Percentiles rank a stretch among this genome's conserved stretches.
phyloP scores from a whole-genome alignment of 2,888 invertebrate genomes.

The Epinotia bilunana region DNA sequence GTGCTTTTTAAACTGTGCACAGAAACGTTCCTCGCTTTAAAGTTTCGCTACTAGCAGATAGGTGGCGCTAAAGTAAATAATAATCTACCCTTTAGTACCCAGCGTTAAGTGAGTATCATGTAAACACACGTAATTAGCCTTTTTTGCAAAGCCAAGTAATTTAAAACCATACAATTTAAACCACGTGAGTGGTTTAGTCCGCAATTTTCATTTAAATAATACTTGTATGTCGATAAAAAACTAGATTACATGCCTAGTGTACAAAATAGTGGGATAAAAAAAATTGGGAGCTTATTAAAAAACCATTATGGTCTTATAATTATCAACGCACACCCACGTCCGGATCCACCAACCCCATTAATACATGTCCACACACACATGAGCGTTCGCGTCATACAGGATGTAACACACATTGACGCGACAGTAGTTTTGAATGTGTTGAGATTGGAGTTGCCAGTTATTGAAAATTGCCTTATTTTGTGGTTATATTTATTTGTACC shows the following conservation, averaged over 20 bases:
- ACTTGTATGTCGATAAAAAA: constrained; percentile 50
- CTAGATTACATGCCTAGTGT: constrained; percentile 41
- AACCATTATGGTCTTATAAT: constrained; percentile 80
- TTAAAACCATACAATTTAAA: constrained; percentile 34
- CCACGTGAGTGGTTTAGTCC: constrained; percentile 27
- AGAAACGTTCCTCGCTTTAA: constrained; percentile 35
- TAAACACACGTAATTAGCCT: constrained; percentile 30
- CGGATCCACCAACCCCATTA: constrained; percentile 76
- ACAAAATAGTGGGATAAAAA: constrained; percentile 52
- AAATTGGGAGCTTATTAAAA: constrained; percentile 78
- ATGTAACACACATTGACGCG: constrained; percentile 57
- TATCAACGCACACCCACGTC: constrained; percentile 73
- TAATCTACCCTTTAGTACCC: constrained; percentile 1
- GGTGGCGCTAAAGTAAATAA: constrained; percentile 54
- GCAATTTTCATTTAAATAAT: constrained; percentile 34
- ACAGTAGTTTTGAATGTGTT: constrained; percentile 46
- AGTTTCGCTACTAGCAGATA: constrained; percentile 45
- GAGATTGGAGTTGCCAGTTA: constrained; percentile 62
- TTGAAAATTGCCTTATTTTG: constrained; percentile 40
- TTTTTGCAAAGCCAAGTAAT: constrained; percentile 20
- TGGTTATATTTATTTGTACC: background rate
- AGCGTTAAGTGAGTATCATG: constrained; percentile 28
- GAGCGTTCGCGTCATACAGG: constrained; percentile 53
- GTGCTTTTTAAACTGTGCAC: background rate
- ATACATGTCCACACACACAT: constrained; percentile 73